Evolutionary conservation across 2,797 vertebrate species (phyloP).

Genomic region (Pseudocheirus occidentalis): DNA sequence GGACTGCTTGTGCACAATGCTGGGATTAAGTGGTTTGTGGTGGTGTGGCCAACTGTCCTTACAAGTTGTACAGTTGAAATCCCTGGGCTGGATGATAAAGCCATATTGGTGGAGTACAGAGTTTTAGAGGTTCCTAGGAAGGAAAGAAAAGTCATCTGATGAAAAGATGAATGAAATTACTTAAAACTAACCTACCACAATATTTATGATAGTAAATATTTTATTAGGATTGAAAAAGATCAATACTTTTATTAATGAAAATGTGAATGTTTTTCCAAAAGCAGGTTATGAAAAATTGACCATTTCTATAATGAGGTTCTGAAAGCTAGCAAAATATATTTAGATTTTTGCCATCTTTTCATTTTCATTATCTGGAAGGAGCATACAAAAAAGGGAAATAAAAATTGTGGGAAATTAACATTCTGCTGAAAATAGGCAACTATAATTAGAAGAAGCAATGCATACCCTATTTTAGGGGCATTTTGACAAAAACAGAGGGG

Average conservation of each 20-base stretch:
- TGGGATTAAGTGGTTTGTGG: conserved; percentile 90
- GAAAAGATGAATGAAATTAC: conserved; percentile 34
- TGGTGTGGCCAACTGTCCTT: conserved; percentile 89
- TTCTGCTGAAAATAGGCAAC: neutral
- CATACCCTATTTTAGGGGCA: neutral
- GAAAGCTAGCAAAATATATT: neutral
- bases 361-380: neutral
- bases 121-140: conserved; percentile 89
- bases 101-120: conserved; percentile 89
- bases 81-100: conserved; percentile 89
- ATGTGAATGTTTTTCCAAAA: neutral
- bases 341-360: neutral
- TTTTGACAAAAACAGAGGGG: neutral
- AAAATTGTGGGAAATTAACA: neutral
- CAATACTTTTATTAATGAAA: neutral
- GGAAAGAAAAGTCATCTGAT: conserved; percentile 57
- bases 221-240: neutral
- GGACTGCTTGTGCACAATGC: conserved; percentile 89
- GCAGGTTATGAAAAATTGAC: neutral
- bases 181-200: conserved; percentile 39
- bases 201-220: conserved; percentile 44
- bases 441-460: neutral
- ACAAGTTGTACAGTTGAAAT: conserved; percentile 89
- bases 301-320: neutral
- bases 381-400: neutral